Percentiles rank a stretch among this genome's conserved stretches.
These are phyloP conservation scores for Chamaetylas fuelleborni DNA, from an alignment of 2,113 vertebrate genomes.

Conservation along the genomic window DNA sequence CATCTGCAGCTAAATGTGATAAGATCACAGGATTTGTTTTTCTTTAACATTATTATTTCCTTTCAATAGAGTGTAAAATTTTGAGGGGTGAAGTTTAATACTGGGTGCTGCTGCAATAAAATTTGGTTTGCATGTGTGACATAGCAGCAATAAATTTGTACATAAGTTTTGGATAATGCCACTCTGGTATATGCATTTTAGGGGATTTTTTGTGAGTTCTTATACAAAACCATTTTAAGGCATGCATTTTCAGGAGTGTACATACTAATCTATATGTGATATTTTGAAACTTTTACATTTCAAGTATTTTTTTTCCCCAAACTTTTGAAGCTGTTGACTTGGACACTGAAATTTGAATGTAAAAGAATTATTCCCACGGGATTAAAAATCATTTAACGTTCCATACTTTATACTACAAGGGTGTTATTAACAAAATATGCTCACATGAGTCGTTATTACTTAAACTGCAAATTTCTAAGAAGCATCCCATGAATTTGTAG, in stretches of 20 bases:
- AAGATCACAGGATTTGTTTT: slow-evolving; percentile 77
- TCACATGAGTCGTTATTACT: neutral
- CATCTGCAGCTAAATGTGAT: slow-evolving; percentile 68
- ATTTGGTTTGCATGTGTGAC: slow-evolving; percentile 73
- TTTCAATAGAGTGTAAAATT: slow-evolving; percentile 75
- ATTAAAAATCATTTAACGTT: neutral
- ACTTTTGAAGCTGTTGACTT: neutral
- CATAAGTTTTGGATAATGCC: neutral
- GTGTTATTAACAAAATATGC: neutral
- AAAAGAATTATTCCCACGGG: neutral
- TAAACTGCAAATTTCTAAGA: neutral
- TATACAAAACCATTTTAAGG: neutral
- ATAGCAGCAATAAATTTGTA: slow-evolving; percentile 7
- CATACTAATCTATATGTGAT: neutral
- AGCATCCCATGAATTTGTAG: neutral
- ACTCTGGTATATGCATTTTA: neutral
- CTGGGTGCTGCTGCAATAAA: slow-evolving; percentile 64
- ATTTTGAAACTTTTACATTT: neutral
- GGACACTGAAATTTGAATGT: neutral
- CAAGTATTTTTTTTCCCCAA: neutral
- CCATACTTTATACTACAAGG: neutral
- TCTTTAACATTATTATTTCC: slow-evolving; percentile 77
- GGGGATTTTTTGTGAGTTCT: neutral
- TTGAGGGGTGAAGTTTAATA: slow-evolving; percentile 70
- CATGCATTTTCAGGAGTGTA: neutral